phyloP scores from a whole-genome alignment of 2,888 invertebrate genomes.

The Lampropteryx suffumata region DNA sequence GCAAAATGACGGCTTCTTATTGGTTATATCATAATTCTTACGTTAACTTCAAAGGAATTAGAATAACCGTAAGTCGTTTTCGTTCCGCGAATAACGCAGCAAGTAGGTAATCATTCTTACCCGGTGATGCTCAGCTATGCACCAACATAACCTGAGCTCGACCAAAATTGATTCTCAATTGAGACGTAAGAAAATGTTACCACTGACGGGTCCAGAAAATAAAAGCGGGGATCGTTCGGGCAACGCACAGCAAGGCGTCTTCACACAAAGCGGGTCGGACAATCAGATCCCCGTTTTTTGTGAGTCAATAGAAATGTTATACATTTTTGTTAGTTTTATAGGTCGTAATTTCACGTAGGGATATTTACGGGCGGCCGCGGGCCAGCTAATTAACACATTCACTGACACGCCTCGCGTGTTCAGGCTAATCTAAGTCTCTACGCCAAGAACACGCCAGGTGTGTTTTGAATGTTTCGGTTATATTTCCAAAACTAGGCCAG shows the following conservation, averaged over 20 bases:
- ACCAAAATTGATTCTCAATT: conserved; percentile 38
- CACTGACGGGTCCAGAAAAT: conserved; percentile 35
- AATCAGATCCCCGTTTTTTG: conserved; percentile 76
- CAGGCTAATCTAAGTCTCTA: no score
- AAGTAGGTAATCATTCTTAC: conserved; percentile 48
- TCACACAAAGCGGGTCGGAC: conserved; percentile 73
- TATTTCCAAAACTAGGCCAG: no score
- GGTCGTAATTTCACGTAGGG: conserved; percentile 80
- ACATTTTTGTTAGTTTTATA: conserved; percentile 79
- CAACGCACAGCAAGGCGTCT: conserved; percentile 70
- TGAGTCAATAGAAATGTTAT: conserved; percentile 81
- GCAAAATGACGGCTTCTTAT: no score
- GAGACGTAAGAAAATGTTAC: conserved; percentile 31
- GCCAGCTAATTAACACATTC: conserved; percentile 81
- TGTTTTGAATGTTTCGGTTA: no score
- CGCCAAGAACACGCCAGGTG: no score
- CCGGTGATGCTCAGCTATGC: conserved; percentile 38
- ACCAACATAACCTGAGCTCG: conserved; percentile 45
- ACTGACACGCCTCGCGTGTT: no score
- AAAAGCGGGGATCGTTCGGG: conserved; percentile 47
- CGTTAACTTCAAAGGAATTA: conserved; percentile 5
- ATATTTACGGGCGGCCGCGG: conserved; percentile 80
- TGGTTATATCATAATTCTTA: no score
- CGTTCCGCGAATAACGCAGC: conserved; percentile 50
- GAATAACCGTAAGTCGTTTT: conserved; percentile 45